A percentile compares a stretch with the other conserved stretches of the same genome.
phyloP scores from a whole-genome alignment of 1,140 invertebrate species.

The Cardiocondyla obscurior region DNA sequence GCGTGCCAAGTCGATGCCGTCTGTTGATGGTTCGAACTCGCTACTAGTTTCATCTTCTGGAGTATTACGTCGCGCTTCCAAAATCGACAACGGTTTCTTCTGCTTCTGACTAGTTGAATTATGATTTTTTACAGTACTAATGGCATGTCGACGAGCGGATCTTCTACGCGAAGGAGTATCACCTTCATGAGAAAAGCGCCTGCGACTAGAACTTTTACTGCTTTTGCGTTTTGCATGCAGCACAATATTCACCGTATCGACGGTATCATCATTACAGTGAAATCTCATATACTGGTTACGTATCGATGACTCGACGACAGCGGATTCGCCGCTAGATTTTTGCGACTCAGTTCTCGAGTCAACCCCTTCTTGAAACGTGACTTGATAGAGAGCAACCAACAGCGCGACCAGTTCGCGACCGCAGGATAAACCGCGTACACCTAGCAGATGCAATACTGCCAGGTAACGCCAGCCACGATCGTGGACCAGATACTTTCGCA shows the following conservation, averaged over 20 bases:
- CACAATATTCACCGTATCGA: slow-evolving; percentile 77
- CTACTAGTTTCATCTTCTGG: slow-evolving; percentile 76
- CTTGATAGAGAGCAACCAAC: slow-evolving; percentile 86
- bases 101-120: slow-evolving; percentile 48
- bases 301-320: not conserved
- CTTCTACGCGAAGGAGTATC: slow-evolving; percentile 37
- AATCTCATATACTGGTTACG: slow-evolving; percentile 79
- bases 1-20: slow-evolving; percentile 84
- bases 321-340: not conserved
- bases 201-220: slow-evolving; percentile 1
- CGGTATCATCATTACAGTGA: slow-evolving; percentile 75
- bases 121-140: slow-evolving; percentile 6
- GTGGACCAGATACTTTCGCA: slow-evolving; percentile 85
- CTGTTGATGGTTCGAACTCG: slow-evolving; percentile 84
- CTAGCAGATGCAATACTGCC: slow-evolving; percentile 85
- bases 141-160: slow-evolving; percentile 24
- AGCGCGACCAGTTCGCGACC: slow-evolving; percentile 86
- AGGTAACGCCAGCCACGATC: slow-evolving; percentile 87
- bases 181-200: slow-evolving; percentile 14
- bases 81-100: slow-evolving; percentile 27
- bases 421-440: slow-evolving; percentile 85
- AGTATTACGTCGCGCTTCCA: slow-evolving; percentile 47
- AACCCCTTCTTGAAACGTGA: slow-evolving; percentile 71
- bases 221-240: slow-evolving; percentile 65
- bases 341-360: not conserved